Conservation (phyloP, 2,113 vertebrate species). For the Arenaria interpres region DNA sequence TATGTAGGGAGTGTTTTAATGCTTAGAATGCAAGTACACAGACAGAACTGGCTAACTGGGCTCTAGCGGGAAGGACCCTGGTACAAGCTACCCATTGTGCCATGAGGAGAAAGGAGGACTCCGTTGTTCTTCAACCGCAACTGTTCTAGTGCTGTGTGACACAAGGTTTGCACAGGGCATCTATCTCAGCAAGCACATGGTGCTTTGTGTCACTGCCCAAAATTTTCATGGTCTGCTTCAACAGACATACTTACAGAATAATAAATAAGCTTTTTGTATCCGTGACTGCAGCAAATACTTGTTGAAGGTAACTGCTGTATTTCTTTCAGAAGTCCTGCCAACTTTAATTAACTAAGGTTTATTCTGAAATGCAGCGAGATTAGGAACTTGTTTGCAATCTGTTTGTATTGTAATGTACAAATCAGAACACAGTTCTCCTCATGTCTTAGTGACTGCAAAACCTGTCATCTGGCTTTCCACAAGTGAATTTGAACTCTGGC, state of each 20-base stretch:
- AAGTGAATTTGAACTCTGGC: neutral
- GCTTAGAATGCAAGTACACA: fast-evolving
- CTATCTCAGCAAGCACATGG: neutral
- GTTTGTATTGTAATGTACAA: neutral
- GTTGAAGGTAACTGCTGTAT: neutral
- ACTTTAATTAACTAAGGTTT: conserved; percentile 23
- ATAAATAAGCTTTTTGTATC: neutral
- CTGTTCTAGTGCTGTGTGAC: neutral
- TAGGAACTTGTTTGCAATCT: conserved; percentile 16
- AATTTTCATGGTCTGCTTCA: neutral
- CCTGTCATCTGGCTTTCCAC: neutral
- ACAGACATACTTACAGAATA: neutral
- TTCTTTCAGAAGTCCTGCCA: conserved; percentile 32
- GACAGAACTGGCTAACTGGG: neutral
- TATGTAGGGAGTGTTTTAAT: fast-evolving
- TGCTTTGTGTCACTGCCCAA: neutral
- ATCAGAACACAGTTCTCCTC: neutral
- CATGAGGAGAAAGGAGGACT: fast-evolving
- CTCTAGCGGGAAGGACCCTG: neutral
- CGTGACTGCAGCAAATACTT: neutral
- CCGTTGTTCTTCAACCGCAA: neutral
- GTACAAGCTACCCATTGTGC: neutral
- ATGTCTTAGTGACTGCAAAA: neutral
- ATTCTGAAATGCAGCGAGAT: neutral
- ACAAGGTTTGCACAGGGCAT: neutral